Evolutionary conservation across 2,113 vertebrate genomes (phyloP), one percentile per base, ranked within the genome.

Genomic region (Plestiodon gilberti): DNA sequence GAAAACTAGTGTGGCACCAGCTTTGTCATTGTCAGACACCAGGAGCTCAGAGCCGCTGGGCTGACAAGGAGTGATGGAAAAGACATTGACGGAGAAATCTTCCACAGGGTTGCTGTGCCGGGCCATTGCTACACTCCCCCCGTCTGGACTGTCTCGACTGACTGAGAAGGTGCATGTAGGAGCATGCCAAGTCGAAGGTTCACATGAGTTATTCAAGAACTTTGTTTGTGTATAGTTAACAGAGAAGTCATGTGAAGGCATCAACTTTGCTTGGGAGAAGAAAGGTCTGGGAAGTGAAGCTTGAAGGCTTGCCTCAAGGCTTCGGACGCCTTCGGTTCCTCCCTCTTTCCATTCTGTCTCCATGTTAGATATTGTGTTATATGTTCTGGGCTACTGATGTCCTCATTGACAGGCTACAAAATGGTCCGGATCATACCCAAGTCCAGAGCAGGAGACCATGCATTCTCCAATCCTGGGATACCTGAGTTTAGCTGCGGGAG

Each of bases 1-100:
- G 81, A 98, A 97, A 61, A 98, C 93, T 52, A 98, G 89, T 2
- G 96, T 94, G n/a, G 96, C 92, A 3, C 96, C 96, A 0, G 96
- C 96, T 92, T 98, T 98, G 92, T 97, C 95, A 0, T 94, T 90
- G 9, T 97, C 96, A 1, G 97, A 96, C 82, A 96, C 97, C 76
- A 95, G 90, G 78, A 90, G 89, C 87, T 96, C 95, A 0, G 96
- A 89, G 0, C 85, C 89, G 22, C 88, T 95, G 70, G 88, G 86
- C 2, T 93, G 94, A 84, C 91, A 95, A n/a, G 96, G 95, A 80
- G 94, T 91, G 64, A 97, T 88, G 0, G 97, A 96, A 85, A 97
- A 94, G 28, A 95, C 94, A 8, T 93, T 97, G 81, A 95, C 40
- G 52, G 96, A 93, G 35, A 94, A 95, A 89, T 97, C 96, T 43